These are phyloP conservation scores for Brachymystax lenok DNA, from an alignment of 2,797 vertebrate genomes.

Conservation along the genomic window DNA sequence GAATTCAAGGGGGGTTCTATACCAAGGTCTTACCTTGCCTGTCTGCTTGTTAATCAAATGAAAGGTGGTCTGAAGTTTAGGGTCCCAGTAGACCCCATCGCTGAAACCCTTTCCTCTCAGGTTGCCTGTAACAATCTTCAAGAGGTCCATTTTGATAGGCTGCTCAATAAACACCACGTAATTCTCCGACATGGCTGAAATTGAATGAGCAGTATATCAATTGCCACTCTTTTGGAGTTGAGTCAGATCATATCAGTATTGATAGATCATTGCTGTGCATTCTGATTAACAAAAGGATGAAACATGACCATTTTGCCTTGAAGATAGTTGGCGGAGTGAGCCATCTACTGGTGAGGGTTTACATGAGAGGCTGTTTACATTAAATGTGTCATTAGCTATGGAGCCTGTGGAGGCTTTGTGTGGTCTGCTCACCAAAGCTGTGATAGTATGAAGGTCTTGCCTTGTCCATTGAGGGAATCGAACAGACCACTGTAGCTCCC, in stretches of 20 bases:
- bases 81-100: constrained; percentile 82
- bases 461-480: constrained; percentile 77
- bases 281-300: not conserved
- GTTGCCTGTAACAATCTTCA: constrained; percentile 80
- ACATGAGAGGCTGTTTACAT: not conserved
- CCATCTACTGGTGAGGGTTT: not conserved
- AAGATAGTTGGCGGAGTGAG: not conserved
- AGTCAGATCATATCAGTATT: not conserved
- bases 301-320: not conserved
- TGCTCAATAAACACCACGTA: constrained; percentile 93
- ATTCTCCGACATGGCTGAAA: constrained; percentile 88
- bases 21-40: constrained; percentile 73
- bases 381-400: not conserved
- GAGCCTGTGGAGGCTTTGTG: not conserved
- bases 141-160: constrained; percentile 84
- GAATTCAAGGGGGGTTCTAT: not conserved
- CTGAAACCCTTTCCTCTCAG: constrained; percentile 75
- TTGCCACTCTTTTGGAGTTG: not conserved
- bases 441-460: constrained; percentile 90
- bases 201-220: constrained; percentile 5
- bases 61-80: constrained; percentile 80
- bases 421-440: constrained; percentile 86
- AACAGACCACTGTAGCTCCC: constrained; percentile 83
- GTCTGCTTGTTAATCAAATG: constrained; percentile 86
- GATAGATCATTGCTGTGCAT: not conserved